Base-by-base conservation (phyloP, 2,113 vertebrate genomes). In the Cygnus buccinator region DNA sequence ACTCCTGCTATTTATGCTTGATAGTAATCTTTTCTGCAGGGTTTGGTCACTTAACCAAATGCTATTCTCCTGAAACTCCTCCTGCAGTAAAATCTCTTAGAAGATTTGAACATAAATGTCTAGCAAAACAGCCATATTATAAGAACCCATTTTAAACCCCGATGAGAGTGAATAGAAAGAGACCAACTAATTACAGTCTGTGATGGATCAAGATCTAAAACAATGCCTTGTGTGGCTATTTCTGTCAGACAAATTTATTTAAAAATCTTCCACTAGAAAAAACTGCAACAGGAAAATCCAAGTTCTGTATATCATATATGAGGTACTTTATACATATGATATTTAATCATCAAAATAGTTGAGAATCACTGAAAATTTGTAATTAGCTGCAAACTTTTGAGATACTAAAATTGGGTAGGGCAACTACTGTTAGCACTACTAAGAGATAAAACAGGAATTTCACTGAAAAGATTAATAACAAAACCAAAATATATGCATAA, bases 1-100 rank as follows among this genome's bases (percentile, higher is more conserved):
- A n/a, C 9, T 33, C 4, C 1, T 2, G 2, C 5, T 43, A 3
- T 35, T 90, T 11, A 7, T 20, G 6, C 18, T 29, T 15, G 22
- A 52, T 11, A 52, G 46, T 44, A 8, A n/a, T 11, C 12, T 6
- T 57, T 77, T 22, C 5, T 26, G 31, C 25, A 19, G 18, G 50
- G 7, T 39, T 63, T 72, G 37, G 12, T 52, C 33, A 31, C n/a
- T 26, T 23, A 89, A 68, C 7, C n/a, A 66, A 66, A 78, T 21
- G 17, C 8, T 41, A 0, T 50, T 41, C 23, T 84, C 17, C 44
- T 50, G 23, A 74, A 70, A 15, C 29, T 82, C 10, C 58, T 21
- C 22, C 48, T 61, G 35, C 11, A 68, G 39, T 8, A 73, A 78
- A 75, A 78, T 39, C 17, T 19, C 9, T 35, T 15, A 20, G 13